Conservation (phyloP, 2,113 vertebrate genomes). For the Corydoras maculifer region DNA sequence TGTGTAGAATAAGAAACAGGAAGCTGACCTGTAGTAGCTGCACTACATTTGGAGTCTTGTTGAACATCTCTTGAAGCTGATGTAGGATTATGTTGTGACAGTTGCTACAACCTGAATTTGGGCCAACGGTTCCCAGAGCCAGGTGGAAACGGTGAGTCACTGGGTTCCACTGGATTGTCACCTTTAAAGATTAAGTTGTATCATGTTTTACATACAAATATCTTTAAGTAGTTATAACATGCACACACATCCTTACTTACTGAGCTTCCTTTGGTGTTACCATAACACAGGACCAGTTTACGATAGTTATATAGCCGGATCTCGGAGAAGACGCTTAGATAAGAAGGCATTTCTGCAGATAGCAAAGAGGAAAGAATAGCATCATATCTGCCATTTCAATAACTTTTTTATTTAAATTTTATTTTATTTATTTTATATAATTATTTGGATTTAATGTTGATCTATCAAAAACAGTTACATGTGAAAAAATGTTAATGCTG, state of each 20-base stretch:
- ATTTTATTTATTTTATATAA: too few species aligned
- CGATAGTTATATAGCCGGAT: conserved; percentile 95
- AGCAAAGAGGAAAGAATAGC: too few species aligned
- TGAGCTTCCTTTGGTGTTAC: conserved; percentile 93
- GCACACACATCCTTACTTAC: conserved; percentile 57
- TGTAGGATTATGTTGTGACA: conserved; percentile 99
- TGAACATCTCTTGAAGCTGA: conserved; percentile 98
- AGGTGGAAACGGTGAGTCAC: conserved; percentile 88
- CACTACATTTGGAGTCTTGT: conserved; percentile 90
- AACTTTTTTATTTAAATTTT: too few species aligned
- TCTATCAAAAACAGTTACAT: too few species aligned
- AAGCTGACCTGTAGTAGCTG: conserved; percentile 84
- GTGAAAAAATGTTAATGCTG: too few species aligned
- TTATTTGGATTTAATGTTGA: too few species aligned
- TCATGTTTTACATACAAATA: too few species aligned
- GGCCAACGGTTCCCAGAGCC: conserved; percentile 91
- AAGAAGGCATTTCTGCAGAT: conserved; percentile 83
- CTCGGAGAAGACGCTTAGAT: conserved; percentile 88
- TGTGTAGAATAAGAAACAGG: too few species aligned
- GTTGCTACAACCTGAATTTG: conserved; percentile 98
- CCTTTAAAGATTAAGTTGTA: conserved; percentile 57
- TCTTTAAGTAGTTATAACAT: too few species aligned
- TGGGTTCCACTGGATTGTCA: conserved; percentile 97
- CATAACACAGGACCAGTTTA: conserved; percentile 95
- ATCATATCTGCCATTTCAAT: too few species aligned